Conservation (phyloP, 2,113 vertebrate species). For the human (Homo sapiens) region DNA sequence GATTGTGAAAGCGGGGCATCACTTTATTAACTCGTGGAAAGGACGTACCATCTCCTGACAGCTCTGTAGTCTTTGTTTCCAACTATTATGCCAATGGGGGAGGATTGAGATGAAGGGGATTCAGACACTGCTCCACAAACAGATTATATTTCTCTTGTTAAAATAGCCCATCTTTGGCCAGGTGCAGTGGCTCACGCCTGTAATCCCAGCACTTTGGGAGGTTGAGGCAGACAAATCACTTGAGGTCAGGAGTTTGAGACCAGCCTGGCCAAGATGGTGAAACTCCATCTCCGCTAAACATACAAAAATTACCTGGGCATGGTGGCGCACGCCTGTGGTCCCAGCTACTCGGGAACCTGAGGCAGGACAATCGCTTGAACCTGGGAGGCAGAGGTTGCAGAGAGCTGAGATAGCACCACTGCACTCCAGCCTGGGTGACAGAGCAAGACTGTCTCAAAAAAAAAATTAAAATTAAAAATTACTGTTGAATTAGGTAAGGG, state of each 20-base stretch:
- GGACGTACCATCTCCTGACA: slow-evolving; percentile 15
- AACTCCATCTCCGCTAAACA: too few relatives aligned
- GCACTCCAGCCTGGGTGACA: too few relatives aligned
- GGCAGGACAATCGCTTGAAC: too few relatives aligned
- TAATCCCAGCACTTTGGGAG: too few relatives aligned
- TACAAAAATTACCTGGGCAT: too few relatives aligned
- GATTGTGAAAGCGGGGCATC: slow-evolving; percentile 18
- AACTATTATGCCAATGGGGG: background rate
- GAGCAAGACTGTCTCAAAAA: too few relatives aligned
- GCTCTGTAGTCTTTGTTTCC: slow-evolving; percentile 20
- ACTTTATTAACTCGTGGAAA: slow-evolving; percentile 53
- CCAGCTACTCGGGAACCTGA: too few relatives aligned
- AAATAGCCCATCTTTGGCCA: slow-evolving; percentile 6
- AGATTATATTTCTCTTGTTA: slow-evolving; percentile 46
- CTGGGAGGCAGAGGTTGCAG: too few relatives aligned
- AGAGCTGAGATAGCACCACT: too few relatives aligned
- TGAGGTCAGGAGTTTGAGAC: background rate
- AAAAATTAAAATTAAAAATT: background rate
- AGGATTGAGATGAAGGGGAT: background rate
- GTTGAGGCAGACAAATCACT: background rate
- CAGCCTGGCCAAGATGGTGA: too few relatives aligned
- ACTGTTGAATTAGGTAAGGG: background rate
- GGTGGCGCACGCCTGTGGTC: too few relatives aligned
- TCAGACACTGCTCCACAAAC: slow-evolving; percentile 17
- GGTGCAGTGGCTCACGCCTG: background rate